Base-by-base conservation (phyloP, 2,888 invertebrate genomes). In the Tetropium fuscum region DNA sequence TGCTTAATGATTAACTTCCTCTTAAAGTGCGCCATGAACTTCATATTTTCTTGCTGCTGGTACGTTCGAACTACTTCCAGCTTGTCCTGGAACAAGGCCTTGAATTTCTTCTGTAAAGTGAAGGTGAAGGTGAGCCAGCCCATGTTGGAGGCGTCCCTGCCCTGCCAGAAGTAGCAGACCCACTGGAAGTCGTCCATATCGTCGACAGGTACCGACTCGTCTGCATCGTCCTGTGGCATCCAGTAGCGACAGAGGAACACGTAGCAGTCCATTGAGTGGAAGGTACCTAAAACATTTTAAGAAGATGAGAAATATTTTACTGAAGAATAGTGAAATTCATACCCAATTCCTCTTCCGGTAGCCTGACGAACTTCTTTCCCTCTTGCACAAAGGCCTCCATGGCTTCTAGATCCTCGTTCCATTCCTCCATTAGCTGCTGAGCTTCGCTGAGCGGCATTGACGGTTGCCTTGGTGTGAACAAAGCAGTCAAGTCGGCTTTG, bases 101-200 rank as follows among this genome's bases (percentile, higher is more conserved):
- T 94, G 80, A 97, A 96, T 80, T 94, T 95, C 81, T 95, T 95
- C 80, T 94, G 93, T 69, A 95, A 84, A 74, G 95, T 97, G 83
- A 99, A 99, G 0, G 98, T 98, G 83, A 99, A 99, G 0, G 97
- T 98, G 0, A 99, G 86, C 98, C 98, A 99, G 58, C 98, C 99
- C 98, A 99, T 99, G 83, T 99, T 98, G 62, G 93, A 91, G 1
- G 98, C 98, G 77, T 96, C 93, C 48, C 94, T 86, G 0, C 98
- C 98, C 83, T 99, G 99, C 99, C 99, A 99, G 85, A 99, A 99
- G 83, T 99, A 99, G n/a, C 98, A 98, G 43, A 97, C 94, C 84
- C 97, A 97, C 77, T 95, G 94, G 75, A 91, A 93, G 53, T 81
- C 82, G 76, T 75, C 75, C 43, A 61, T 66, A 8, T 75, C 74